Conservation (phyloP, 2,797 vertebrate species). For the Arrhamphus sclerolepis region DNA sequence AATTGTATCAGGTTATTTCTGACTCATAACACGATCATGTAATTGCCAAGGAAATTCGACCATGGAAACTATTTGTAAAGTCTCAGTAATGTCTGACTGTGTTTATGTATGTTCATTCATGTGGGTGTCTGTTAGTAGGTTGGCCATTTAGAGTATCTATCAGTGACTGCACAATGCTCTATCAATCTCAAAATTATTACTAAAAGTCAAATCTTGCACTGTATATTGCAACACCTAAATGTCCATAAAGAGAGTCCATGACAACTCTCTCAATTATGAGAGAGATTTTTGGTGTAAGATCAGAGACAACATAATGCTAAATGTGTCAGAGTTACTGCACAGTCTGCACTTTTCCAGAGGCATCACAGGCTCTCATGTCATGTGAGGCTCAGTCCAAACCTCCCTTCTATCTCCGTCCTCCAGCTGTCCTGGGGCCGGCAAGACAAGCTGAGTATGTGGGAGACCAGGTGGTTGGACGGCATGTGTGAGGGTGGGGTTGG, state of each 20-base stretch:
- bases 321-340: slow-evolving; percentile 41
- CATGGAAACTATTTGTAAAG: slow-evolving; percentile 76
- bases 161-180: slow-evolving; percentile 17
- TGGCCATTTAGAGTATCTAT: slow-evolving; percentile 7
- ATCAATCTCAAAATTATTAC: slow-evolving; percentile 12
- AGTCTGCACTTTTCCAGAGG: slow-evolving; percentile 48
- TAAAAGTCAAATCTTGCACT: slow-evolving; percentile 31
- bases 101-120: slow-evolving; percentile 17
- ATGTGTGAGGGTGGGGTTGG: slow-evolving; percentile 29
- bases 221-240: not conserved
- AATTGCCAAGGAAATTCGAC: slow-evolving; percentile 34
- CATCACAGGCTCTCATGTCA: slow-evolving; percentile 38
- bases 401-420: slow-evolving; percentile 45
- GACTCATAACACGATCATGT: slow-evolving; percentile 63
- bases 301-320: slow-evolving; percentile 18
- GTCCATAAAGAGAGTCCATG: not conserved
- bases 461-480: slow-evolving; percentile 73
- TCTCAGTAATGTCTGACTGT: slow-evolving; percentile 46
- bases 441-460: slow-evolving; percentile 65
- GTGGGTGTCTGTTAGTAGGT: slow-evolving; percentile 3
- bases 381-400: slow-evolving; percentile 42
- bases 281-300: slow-evolving; percentile 17
- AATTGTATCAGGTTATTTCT: slow-evolving; percentile 64
- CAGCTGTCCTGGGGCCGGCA: slow-evolving; percentile 74
- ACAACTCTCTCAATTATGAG: not conserved